Evolutionary conservation across 2,888 invertebrate species (phyloP).

Genomic region (Pachycephus smyrnensis): DNA sequence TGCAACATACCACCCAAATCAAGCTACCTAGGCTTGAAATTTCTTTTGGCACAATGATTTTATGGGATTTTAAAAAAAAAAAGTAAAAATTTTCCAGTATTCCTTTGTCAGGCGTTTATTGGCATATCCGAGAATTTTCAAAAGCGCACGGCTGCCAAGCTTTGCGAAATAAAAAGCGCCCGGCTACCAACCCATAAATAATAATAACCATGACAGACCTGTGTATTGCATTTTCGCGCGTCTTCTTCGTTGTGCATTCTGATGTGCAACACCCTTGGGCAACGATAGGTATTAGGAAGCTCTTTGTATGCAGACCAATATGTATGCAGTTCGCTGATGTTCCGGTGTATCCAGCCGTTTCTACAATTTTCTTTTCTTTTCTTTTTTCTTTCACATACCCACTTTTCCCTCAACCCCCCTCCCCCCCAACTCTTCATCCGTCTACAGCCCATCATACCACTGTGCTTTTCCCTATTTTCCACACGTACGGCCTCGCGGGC

Average conservation of each 20-base stretch:
- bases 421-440: not conserved
- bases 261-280: slow-evolving; percentile 6
- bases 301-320: slow-evolving; percentile 55
- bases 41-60: no score
- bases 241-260: slow-evolving; percentile 11
- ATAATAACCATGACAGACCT: not conserved
- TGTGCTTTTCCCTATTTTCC: slow-evolving; percentile 13
- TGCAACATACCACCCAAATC: no score
- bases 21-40: no score
- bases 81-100: not conserved
- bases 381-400: not conserved
- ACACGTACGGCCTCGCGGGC: slow-evolving; percentile 17
- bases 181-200: not conserved
- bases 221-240: not conserved
- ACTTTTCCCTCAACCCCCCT: not conserved
- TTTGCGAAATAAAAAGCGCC: not conserved
- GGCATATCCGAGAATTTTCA: not conserved
- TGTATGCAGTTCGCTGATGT: slow-evolving; percentile 36
- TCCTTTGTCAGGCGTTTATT: not conserved
- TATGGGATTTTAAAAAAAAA: no score
- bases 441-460: not conserved
- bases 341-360: slow-evolving; percentile 15
- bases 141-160: not conserved
- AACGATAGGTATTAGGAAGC: slow-evolving; percentile 40
- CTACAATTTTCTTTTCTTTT: not conserved